Conservation (phyloP, 2,888 invertebrate genomes). For the Protonemura montana region DNA sequence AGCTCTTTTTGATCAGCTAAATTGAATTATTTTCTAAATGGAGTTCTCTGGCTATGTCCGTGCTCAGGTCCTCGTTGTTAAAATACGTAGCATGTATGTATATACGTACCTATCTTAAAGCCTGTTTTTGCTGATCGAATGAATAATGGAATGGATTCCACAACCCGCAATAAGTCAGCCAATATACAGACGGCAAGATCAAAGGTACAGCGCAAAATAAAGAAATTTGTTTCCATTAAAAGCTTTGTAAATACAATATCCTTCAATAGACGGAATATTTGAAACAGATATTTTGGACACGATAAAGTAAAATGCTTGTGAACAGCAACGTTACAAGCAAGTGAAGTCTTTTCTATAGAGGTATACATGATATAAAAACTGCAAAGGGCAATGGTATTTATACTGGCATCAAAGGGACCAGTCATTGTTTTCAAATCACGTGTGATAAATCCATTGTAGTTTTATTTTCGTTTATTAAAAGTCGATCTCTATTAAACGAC, state of each 20-base stretch:
- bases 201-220: neutral
- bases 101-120: neutral
- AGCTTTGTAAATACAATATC: conserved; percentile 12
- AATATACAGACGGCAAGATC: neutral
- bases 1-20: no score
- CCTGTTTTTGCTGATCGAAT: neutral
- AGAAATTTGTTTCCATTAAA: conserved; percentile 3
- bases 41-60: no score
- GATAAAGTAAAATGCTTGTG: neutral
- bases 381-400: no score
- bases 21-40: no score
- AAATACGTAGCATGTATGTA: neutral
- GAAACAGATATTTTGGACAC: neutral
- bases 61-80: no score
- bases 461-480: no score
- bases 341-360: neutral
- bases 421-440: no score
- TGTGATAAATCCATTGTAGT: no score
- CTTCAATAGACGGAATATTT: neutral
- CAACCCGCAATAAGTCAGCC: neutral
- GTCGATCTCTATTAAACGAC: no score
- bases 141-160: neutral
- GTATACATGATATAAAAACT: no score
- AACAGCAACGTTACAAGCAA: neutral
- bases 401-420: no score